A percentile compares a stretch with the other conserved stretches of the same genome.
Conservation (phyloP, 2,113 vertebrate species). For the Scomber colias region DNA sequence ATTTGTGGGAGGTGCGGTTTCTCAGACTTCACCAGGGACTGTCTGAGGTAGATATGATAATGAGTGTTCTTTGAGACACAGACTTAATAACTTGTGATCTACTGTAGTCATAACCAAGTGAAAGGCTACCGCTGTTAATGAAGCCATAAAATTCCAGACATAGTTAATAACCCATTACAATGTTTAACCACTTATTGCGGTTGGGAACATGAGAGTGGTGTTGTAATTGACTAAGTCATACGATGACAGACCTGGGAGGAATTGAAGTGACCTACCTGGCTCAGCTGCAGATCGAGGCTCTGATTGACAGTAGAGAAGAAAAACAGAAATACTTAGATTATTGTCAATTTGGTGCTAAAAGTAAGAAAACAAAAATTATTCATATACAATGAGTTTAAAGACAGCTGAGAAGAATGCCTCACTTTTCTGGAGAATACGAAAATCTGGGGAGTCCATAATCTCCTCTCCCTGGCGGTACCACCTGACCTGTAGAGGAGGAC, state of each 20-base stretch:
- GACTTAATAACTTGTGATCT: slow-evolving; percentile 16
- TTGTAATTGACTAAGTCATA: slow-evolving; percentile 20
- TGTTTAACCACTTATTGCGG: neutral
- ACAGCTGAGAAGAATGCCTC: slow-evolving; percentile 61
- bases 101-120: slow-evolving; percentile 29
- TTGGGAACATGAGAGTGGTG: slow-evolving; percentile 1
- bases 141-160: slow-evolving; percentile 35
- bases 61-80: slow-evolving; percentile 31
- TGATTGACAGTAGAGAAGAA: slow-evolving; percentile 37
- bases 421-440: slow-evolving; percentile 98
- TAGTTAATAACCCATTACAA: slow-evolving; percentile 20
- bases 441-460: slow-evolving; percentile 97
- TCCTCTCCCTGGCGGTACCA: slow-evolving; percentile 94
- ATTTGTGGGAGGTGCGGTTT: neutral
- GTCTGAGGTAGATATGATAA: slow-evolving; percentile 14
- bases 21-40: slow-evolving; percentile 35
- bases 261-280: slow-evolving; percentile 66
- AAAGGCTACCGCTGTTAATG: slow-evolving; percentile 21
- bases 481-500: slow-evolving; percentile 88
- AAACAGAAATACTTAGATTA: slow-evolving; percentile 1
- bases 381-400: neutral
- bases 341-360: neutral
- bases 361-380: neutral
- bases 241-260: slow-evolving; percentile 14
- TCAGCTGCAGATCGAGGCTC: slow-evolving; percentile 83